Evolutionary conservation across 2,888 invertebrate species (phyloP), one percentile per base, ranked within the genome.

Genomic region (Seira sanloemensis): DNA sequence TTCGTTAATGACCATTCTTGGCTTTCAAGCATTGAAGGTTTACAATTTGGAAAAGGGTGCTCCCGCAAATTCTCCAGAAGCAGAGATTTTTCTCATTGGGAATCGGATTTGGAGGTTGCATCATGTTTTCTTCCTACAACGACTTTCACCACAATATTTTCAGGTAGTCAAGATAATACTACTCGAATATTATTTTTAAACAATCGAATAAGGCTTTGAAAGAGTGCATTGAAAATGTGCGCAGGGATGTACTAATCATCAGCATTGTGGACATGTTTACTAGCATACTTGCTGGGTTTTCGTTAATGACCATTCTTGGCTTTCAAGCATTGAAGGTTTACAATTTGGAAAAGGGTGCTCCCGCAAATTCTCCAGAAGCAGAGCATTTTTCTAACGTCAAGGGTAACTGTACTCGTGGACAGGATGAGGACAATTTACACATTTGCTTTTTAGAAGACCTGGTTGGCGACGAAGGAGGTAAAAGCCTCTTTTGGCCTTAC

Each of bases 91-190:
- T 95, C 91, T 96, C 95, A 0, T 91, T 96, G 26, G 94, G 94
- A 18, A 94, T 95, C 21, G 94, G 95, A 83, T 93, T 94, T 79
- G 95, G 95, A 66, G 93, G 95, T 0, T 93, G 96, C 75, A 93
- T 95, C 21, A 95, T 95, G 95, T 95, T 95, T 90, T 93, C 95
- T 4, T 95, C 95, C 0, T 96, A 95, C 91, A 96, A 96, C 90
- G 92, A 93, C 54, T 95, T 96, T 90, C 91, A 92, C 50, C 94
- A 95, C 90, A 94, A 94, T 85, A n/a, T n/a, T n/a, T n/a, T n/a
- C n/a, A n/a, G n/a, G n/a, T n/a, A n/a, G n/a, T n/a, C n/a, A n/a
- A n/a, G n/a, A n/a, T n/a, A n/a, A n/a, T n/a, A n/a, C n/a, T n/a
- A n/a, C n/a, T n/a, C n/a, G n/a, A n/a, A n/a, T n/a, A n/a, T n/a